Evolutionary conservation across 2,888 invertebrate species (phyloP), one percentile per base, ranked within the genome.

Genomic region (Hydroisotoma schaefferi): DNA sequence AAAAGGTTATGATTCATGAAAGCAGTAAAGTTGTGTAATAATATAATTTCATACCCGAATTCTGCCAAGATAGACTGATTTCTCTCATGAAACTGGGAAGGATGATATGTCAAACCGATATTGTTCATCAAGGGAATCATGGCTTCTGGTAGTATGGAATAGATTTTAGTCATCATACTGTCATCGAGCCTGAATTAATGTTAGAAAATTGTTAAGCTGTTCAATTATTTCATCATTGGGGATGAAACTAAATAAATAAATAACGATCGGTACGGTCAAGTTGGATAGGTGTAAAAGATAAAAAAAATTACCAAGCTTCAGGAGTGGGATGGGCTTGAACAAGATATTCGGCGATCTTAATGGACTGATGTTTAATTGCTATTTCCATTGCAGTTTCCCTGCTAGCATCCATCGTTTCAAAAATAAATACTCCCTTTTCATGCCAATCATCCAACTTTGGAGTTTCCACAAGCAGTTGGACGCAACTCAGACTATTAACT

Each of bases 61-160:
- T 63, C 63, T 1, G 52, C 58, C 53, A 60, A 53, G 28, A 66
- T 63, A 12, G 58, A 54, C 51, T 66, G 63, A 51, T 66, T 60
- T 28, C 66, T 28, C 27, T 66, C 66, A 28, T 66, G 66, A 48
- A 66, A 66, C 22, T 54, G 59, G 2, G 66, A 62, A 15, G 66
- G 66, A 29, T 63, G 60, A 58, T 66, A 66, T 4, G 28, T 28
- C 26, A 66, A 47, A 22, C 62, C 54, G 53, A 63, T 44, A 33
- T 60, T 56, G 37, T 66, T 59, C 63, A 66, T 63, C n/a, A 66
- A 47, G n/a, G 66, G 66, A 8, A 63, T 54, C 66, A 66, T 63
- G 5, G 66, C 63, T 29, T 66, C 66, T 8, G 66, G 66, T 6
- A 66, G 54, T 12, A 43, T 51, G 3, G 47, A 43, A 54, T 66